Evolutionary conservation across 23 tunicate genomes (phyloP), one percentile per base, ranked within the genome.

Genomic region (Trididemnum clinides): DNA sequence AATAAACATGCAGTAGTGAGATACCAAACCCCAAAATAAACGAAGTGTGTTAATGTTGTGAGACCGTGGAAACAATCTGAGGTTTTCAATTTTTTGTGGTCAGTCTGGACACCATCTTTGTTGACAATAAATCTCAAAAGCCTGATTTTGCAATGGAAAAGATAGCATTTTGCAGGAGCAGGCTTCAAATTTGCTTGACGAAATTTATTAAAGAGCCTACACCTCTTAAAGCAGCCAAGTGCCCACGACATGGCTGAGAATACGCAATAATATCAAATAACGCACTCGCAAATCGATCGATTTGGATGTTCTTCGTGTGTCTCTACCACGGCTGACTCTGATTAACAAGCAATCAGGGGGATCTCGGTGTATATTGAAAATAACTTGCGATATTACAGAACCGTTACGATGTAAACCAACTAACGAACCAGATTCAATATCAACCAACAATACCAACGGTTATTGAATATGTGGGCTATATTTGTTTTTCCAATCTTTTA

Each of bases 1-100:
- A 10, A 51, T 50, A 74, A 49, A 85, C 33, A 30, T 33, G 28
- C 89, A 1, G 29, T 85, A 85, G 57, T 85, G 75, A 23, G 82
- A 85, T 3, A 82, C 57, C 33, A 85, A 30, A 26, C 82, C 89
- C 1, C 74, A 51, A 74, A 85, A 84, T 22, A 57, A 35, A 2
- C 89, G 82, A 15, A 85, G 44, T 0, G 35, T 34, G 25, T 85
- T 85, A 10, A 37, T 39, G 74, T 36, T 57, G 2, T 37, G 25
- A 31, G 82, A 82, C 1, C 19, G 74, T 0, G 89, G 89, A 63
- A 81, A 85, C 1, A 1, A 20, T 34, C 22, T 75, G 1, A 85
- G 73, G 28, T 57, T 34, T 1, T 35, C 58, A 28, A 75, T 51
- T 25, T 85, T 58, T 3, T 26, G 1, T 73, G 89, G 74, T 74